Conservation (phyloP, 1,140 invertebrate genomes). For the Lepidostoma basale region DNA sequence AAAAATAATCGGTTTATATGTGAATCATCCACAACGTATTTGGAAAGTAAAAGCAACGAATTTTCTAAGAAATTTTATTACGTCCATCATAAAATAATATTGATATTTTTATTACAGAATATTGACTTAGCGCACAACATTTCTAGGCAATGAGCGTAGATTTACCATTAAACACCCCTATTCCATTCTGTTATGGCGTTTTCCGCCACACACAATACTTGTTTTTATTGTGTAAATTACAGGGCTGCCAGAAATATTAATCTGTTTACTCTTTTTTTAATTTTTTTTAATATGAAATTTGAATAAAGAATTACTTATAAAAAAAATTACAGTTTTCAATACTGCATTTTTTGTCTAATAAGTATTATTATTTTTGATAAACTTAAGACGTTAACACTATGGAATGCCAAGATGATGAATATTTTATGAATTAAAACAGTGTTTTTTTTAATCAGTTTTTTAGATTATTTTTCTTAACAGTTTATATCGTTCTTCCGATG, state of each 20-base stretch:
- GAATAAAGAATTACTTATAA: background rate
- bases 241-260: background rate
- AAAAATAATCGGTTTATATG: no score
- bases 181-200: constrained; percentile 22
- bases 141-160: background rate
- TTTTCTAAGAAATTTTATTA: background rate
- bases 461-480: no score
- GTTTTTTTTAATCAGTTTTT: no score
- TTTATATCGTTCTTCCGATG: no score
- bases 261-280: no score
- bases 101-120: background rate
- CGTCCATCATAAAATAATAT: background rate
- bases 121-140: constrained; percentile 1
- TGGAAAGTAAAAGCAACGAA: background rate
- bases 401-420: no score
- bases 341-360: background rate
- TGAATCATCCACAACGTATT: background rate
- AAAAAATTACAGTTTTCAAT: background rate
- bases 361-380: no score
- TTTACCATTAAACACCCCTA: constrained; percentile 35
- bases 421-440: no score
- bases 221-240: constrained; percentile 28
- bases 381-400: no score
- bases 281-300: no score
- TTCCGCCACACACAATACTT: constrained; percentile 23